Conservation (phyloP, 2,113 vertebrate genomes). For the Oxyura jamaicensis region DNA sequence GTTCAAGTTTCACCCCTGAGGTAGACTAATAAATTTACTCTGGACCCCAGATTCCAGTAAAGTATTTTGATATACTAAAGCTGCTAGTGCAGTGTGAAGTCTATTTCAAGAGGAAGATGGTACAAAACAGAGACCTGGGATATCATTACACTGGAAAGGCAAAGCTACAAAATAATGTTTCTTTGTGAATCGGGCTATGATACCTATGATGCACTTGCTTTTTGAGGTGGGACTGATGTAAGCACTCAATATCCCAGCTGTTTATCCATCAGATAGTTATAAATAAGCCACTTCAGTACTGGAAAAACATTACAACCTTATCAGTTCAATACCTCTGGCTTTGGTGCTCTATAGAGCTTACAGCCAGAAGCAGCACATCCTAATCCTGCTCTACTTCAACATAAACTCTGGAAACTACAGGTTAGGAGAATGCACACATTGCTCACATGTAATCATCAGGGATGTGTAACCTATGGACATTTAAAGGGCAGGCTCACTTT, state of each 20-base stretch:
- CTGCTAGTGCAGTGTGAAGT: accelerated
- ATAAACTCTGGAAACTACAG: neutral
- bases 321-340: neutral
- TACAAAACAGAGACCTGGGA: neutral
- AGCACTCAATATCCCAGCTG: neutral
- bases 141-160: neutral
- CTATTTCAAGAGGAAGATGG: neutral
- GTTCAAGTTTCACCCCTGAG: neutral
- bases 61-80: neutral
- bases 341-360: neutral
- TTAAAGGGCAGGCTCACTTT: neutral
- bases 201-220: neutral
- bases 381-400: neutral
- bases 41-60: neutral
- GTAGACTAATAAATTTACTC: neutral
- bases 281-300: neutral
- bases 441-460: neutral
- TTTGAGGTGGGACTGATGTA: neutral
- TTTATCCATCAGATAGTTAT: neutral
- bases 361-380: neutral
- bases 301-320: neutral
- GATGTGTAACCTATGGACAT: neutral
- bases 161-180: neutral
- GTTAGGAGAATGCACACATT: neutral
- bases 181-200: neutral